These are phyloP conservation scores for Motacilla alba DNA, from an alignment of 2,113 vertebrate species.

Conservation along the genomic window DNA sequence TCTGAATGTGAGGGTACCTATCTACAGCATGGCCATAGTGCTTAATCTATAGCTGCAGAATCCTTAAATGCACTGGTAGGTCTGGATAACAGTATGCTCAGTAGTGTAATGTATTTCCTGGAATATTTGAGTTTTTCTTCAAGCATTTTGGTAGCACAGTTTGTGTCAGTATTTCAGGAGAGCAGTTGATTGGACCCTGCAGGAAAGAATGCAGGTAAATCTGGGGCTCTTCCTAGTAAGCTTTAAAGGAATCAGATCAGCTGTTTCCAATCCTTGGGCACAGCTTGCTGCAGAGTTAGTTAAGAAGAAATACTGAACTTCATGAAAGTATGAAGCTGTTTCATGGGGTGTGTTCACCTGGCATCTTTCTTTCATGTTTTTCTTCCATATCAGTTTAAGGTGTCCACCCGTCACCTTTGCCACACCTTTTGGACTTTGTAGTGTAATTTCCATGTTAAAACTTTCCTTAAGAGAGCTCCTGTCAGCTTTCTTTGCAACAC, in stretches of 20 bases:
- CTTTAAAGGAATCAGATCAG: not conserved
- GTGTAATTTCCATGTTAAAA: slow-evolving; percentile 22
- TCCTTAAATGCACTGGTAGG: not conserved
- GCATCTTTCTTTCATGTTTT: not conserved
- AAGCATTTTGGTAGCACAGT: not conserved
- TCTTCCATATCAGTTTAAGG: not conserved
- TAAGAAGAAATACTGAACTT: not conserved
- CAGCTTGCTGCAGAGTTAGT: not conserved
- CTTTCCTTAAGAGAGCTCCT: not conserved
- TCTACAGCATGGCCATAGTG: not conserved
- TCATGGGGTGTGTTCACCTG: not conserved
- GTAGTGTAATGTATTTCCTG: not conserved
- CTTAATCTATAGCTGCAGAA: not conserved
- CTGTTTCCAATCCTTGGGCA: not conserved
- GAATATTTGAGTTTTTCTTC: not conserved
- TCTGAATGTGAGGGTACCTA: not conserved
- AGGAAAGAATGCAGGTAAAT: not conserved
- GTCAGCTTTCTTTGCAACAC: not conserved
- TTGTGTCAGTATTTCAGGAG: not conserved
- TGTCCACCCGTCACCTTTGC: not conserved
- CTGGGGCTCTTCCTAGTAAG: not conserved
- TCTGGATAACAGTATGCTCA: not conserved
- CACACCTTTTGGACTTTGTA: not conserved
- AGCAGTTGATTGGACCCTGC: not conserved
- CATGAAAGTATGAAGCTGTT: not conserved